Evolutionary conservation across 2,113 vertebrate genomes (phyloP).

Genomic region (Ameiurus melas): DNA sequence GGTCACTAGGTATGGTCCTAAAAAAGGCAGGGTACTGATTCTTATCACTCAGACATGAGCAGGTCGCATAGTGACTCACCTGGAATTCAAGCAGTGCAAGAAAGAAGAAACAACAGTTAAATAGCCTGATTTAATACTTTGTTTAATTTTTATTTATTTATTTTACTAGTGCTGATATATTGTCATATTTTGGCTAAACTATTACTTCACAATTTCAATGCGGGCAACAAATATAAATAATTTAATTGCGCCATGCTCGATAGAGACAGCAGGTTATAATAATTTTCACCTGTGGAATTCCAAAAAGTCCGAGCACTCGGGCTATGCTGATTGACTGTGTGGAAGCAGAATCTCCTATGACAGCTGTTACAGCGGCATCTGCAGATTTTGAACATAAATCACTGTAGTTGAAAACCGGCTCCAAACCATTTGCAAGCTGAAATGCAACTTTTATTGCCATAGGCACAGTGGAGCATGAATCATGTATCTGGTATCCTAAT

Average conservation of each 20-base stretch:
- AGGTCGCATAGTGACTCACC: constrained; percentile 76
- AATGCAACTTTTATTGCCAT: constrained; percentile 60
- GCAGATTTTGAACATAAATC: constrained; percentile 52
- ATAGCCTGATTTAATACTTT: background rate
- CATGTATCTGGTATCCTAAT: constrained; percentile 68
- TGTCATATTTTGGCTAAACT: background rate
- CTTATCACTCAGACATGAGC: constrained; percentile 71
- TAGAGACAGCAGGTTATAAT: background rate
- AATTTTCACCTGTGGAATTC: constrained; percentile 66
- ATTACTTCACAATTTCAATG: background rate
- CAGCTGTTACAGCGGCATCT: constrained; percentile 47
- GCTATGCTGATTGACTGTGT: constrained; percentile 68
- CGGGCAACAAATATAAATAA: background rate
- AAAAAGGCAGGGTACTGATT: constrained; percentile 67
- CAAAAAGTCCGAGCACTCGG: constrained; percentile 60
- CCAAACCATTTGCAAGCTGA: constrained; percentile 61
- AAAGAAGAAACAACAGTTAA: background rate
- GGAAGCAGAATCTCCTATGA: constrained; percentile 69
- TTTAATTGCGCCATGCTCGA: background rate
- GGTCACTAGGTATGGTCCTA: constrained; percentile 74
- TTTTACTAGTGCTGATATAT: background rate
- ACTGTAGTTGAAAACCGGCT: background rate
- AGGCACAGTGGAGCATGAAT: constrained; percentile 62
- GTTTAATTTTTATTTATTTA: too few species aligned
- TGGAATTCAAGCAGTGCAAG: constrained; percentile 27